phyloP scores from a whole-genome alignment of 2,113 vertebrate genomes.

The Dicerorhinus sumatrensis region DNA sequence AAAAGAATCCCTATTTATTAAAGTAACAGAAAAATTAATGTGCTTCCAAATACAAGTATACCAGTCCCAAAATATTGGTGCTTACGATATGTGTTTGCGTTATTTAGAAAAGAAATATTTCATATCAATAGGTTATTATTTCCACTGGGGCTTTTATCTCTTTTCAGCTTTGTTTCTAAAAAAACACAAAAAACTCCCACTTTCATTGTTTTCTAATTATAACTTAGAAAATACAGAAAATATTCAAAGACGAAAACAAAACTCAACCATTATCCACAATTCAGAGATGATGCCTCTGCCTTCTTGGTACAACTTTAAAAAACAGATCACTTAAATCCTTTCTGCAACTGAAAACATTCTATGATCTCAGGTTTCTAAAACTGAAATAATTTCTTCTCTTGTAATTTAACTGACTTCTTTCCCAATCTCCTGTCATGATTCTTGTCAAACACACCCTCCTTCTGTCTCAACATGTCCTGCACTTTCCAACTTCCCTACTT shows the following conservation, averaged over 20 bases:
- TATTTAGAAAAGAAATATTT: slow-evolving; percentile 13
- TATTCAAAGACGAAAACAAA: neutral
- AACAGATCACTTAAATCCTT: neutral
- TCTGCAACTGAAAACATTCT: neutral
- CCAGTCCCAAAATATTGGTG: neutral
- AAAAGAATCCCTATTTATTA: neutral
- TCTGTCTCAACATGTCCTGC: neutral
- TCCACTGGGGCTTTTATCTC: neutral
- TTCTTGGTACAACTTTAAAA: neutral
- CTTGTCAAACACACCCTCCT: neutral
- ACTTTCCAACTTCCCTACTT: neutral
- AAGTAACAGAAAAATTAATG: neutral
- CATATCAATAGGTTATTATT: neutral
- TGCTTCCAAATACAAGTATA: neutral
- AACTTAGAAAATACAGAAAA: slow-evolving; percentile 7
- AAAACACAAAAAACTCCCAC: neutral
- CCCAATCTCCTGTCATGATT: neutral
- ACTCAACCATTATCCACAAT: neutral
- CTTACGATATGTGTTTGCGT: neutral
- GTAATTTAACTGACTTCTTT: neutral
- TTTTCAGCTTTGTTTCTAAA: neutral
- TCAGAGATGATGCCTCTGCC: neutral
- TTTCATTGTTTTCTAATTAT: neutral
- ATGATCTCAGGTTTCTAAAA: neutral
- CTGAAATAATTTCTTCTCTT: neutral